Base-by-base conservation (phyloP, 1,140 invertebrate genomes). In the Nephila pilipes region DNA sequence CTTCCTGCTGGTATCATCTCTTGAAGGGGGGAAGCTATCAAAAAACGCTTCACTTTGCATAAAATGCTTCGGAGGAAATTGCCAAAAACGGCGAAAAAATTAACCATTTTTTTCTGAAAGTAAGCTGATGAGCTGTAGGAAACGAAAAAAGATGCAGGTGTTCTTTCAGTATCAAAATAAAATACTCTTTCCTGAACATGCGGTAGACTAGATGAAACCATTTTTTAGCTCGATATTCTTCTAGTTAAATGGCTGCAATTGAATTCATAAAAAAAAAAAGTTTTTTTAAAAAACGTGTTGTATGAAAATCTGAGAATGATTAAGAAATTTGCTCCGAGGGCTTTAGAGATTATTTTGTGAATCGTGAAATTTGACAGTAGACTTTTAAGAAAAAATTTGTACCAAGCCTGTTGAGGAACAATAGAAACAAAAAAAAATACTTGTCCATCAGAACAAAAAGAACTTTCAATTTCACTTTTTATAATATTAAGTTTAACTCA, bases 1-100 rank as follows among this genome's bases (percentile, higher is more conserved):
- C 65, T 25, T 54, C 60, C 87, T 38, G 32, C 38, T 25, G 87
- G 87, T 57, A 88, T 75, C 58, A 88, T 60, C 87, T 25, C 20
- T 60, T 32, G 63, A 88, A 60, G 29, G 58, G 65, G 54, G 20
- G 58, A 38, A 60, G 32, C 32, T 65, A 88, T 88, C 60, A 65
- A 88, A 88, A 88, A 88, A 88, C 60, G 87, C 87, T 88, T 75
- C 57, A 75, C 87, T 88, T 88, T 88, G 87, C 87, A 88, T 88
- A 88, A 88, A 88, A 88, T 88, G 25, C 55, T 88, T 88, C 87
- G 65, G 18, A 69, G 38, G 38, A 75, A 58, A 75, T 22, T 83
- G 32, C 29, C 36, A 58, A 20, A 65, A 32, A 54, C 22, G 36
- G 14, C 36, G 20, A 75, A 88, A 88, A 88, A 88, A 75, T 65